A percentile compares a stretch with the other conserved stretches of the same genome.
Conservation (phyloP, 1,140 invertebrate species). For the Trichoplusia ni region DNA sequence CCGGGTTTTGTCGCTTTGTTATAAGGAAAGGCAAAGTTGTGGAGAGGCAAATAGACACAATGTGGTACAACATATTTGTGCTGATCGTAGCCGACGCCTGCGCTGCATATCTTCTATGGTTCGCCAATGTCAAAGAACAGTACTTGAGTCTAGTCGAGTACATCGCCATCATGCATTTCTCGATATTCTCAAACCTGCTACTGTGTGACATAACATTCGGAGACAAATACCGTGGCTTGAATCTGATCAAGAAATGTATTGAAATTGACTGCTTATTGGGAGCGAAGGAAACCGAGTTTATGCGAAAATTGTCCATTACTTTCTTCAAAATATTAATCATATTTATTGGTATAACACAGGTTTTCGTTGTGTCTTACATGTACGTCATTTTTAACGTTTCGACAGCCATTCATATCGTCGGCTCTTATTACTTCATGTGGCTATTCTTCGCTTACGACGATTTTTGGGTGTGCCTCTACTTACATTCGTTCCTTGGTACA, state of each 20-base stretch:
- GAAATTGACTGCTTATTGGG: conserved; percentile 55
- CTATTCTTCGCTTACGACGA: conserved; percentile 49
- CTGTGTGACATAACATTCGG: conserved; percentile 41
- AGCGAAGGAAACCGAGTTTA: conserved; percentile 53
- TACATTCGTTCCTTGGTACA: conserved; percentile 40
- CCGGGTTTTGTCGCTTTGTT: conserved; percentile 48
- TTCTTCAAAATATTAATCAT: conserved; percentile 18
- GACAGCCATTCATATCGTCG: conserved; percentile 36
- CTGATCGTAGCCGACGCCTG: conserved; percentile 28
- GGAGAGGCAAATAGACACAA: conserved; percentile 10
- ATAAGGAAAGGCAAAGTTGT: conserved; percentile 39
- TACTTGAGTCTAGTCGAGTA: conserved; percentile 39
- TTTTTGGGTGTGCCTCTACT: conserved; percentile 36
- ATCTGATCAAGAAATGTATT: conserved; percentile 41
- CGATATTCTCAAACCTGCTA: conserved; percentile 30
- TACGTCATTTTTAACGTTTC: conserved; percentile 33
- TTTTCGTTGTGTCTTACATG: conserved; percentile 28
- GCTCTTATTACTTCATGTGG: conserved; percentile 39
- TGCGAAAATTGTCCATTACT: conserved; percentile 43
- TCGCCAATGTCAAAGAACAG: conserved; percentile 11
- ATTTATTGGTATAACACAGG: conserved; percentile 22
- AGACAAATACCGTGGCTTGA: conserved; percentile 37
- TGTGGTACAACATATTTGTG: conserved; percentile 25
- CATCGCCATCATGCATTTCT: conserved; percentile 30
- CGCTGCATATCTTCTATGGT: conserved; percentile 30